Percentiles rank a stretch among this genome's conserved stretches.
Conservation (phyloP, 2,797 vertebrate genomes). For the Lagodon rhomboides region DNA sequence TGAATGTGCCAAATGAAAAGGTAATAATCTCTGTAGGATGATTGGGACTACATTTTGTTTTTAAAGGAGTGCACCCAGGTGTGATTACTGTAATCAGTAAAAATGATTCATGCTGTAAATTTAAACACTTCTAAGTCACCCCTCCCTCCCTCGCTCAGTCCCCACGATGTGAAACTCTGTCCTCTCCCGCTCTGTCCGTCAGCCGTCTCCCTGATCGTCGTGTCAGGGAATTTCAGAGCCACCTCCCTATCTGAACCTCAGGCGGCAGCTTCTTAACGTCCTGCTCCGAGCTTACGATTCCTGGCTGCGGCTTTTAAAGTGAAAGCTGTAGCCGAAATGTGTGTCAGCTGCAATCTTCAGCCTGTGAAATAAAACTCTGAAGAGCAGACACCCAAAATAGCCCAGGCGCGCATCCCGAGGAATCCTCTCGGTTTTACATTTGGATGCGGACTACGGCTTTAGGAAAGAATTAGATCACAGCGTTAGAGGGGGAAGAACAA, state of each 20-base stretch:
- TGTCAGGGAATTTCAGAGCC: conserved; percentile 37
- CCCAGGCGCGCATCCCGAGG: background rate
- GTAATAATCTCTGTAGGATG: background rate
- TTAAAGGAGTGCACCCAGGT: background rate
- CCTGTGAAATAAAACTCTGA: conserved; percentile 37
- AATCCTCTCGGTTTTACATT: conserved; percentile 30
- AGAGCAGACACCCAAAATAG: conserved; percentile 38
- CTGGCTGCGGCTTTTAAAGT: conserved; percentile 54
- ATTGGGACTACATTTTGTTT: too few relatives aligned
- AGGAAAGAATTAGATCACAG: conserved; percentile 23
- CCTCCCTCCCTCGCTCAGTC: conserved; percentile 10
- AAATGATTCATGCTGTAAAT: background rate
- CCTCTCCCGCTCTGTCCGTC: conserved; percentile 38
- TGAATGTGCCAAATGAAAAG: background rate
- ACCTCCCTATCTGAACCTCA: conserved; percentile 48
- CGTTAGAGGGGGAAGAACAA: conserved; percentile 41
- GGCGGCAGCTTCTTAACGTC: conserved; percentile 50
- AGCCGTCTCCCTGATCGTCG: conserved; percentile 23
- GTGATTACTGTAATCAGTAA: background rate
- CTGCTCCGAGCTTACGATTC: conserved; percentile 34
- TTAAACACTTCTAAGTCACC: background rate
- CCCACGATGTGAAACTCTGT: conserved; percentile 28
- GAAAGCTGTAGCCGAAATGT: conserved; percentile 53
- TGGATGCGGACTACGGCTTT: conserved; percentile 13
- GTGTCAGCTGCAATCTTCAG: conserved; percentile 53